Conservation (phyloP, 2,113 vertebrate species). For the Pica pica region DNA sequence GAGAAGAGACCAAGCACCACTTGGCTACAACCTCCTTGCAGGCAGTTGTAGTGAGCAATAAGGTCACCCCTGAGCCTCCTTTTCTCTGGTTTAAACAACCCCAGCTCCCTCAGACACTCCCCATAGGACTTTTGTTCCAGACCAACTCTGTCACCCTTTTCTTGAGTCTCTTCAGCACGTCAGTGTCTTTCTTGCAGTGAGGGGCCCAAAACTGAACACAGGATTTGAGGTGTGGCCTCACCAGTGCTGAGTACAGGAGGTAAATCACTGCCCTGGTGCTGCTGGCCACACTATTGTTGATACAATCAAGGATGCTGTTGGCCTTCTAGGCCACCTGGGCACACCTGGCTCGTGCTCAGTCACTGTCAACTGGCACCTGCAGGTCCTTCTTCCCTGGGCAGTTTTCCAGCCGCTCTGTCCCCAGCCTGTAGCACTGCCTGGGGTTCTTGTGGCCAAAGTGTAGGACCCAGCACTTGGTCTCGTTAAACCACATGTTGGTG, state of each 20-base stretch:
- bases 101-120: not conserved
- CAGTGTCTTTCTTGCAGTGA: not conserved
- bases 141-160: not conserved
- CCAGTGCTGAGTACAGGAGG: not conserved
- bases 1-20: not conserved
- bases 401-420: not conserved
- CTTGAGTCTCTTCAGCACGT: not conserved
- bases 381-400: not conserved
- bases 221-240: not conserved
- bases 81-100: not conserved
- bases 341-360: not conserved
- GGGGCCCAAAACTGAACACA: not conserved
- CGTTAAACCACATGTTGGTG: not conserved
- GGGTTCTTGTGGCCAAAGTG: not conserved
- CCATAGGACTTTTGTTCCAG: not conserved
- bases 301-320: not conserved
- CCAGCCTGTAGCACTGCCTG: not conserved
- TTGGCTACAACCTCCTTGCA: not conserved
- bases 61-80: not conserved
- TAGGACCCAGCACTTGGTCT: not conserved
- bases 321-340: not conserved
- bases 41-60: fast-evolving
- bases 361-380: not conserved
- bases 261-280: not conserved
- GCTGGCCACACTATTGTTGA: not conserved